phyloP scores from a whole-genome alignment of 2,888 invertebrate genomes.

The Andricus curvator region DNA sequence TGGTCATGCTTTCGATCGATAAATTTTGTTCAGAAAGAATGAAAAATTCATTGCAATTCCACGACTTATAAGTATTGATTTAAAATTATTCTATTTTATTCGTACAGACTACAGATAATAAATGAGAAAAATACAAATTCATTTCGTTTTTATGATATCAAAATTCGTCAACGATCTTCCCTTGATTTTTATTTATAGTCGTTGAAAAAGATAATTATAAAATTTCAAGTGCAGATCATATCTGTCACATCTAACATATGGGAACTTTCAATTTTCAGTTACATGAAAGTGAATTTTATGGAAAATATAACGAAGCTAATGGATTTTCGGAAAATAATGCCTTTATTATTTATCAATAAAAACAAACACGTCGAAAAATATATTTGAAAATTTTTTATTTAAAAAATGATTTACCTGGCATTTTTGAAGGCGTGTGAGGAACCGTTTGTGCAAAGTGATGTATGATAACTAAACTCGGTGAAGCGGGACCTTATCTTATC shows the following conservation, averaged over 20 bases:
- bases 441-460: background rate
- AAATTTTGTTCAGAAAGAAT: background rate
- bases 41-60: background rate
- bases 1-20: background rate
- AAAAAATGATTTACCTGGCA: slow-evolving; percentile 1
- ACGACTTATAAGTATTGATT: background rate
- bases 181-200: no score
- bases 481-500: slow-evolving; percentile 26
- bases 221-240: background rate
- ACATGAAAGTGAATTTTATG: background rate
- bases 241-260: background rate
- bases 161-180: background rate
- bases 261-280: background rate
- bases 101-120: background rate
- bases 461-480: slow-evolving; percentile 8
- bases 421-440: background rate
- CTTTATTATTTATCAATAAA: background rate
- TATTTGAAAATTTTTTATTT: background rate
- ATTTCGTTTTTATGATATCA: background rate
- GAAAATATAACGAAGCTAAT: background rate
- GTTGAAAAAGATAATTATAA: background rate
- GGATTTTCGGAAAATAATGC: background rate
- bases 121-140: background rate
- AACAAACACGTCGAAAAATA: background rate
- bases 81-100: background rate